phyloP scores from a whole-genome alignment of 2,113 vertebrate genomes.

The Nansenia antarctica region DNA sequence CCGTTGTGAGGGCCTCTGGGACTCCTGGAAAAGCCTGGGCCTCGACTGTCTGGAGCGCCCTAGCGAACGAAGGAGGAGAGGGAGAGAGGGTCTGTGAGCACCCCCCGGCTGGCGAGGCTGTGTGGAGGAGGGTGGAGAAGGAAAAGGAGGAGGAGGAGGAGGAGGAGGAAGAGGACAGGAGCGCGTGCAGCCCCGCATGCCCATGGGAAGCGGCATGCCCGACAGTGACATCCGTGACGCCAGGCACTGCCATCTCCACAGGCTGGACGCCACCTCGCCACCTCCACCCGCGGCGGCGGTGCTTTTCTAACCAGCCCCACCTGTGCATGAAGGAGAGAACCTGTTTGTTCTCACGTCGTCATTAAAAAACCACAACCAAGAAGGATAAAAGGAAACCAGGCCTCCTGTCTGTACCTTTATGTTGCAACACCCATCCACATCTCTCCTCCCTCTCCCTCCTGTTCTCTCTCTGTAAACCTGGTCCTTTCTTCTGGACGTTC shows the following conservation, averaged over 20 bases:
- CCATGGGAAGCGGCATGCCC: constrained; percentile 64
- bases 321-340: constrained; percentile 25
- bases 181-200: constrained; percentile 63
- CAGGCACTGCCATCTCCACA: constrained; percentile 27
- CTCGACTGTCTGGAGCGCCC: constrained; percentile 61
- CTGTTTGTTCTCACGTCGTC: constrained; percentile 7
- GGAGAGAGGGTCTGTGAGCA: constrained; percentile 41
- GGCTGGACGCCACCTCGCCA: constrained; percentile 27
- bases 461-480: constrained; percentile 26
- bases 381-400: constrained; percentile 18
- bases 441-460: constrained; percentile 36
- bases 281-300: constrained; percentile 28
- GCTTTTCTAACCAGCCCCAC: constrained; percentile 23
- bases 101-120: constrained; percentile 42
- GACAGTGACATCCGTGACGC: constrained; percentile 51
- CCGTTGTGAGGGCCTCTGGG: constrained; percentile 66
- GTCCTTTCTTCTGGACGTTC: constrained; percentile 67
- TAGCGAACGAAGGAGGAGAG: constrained; percentile 40
- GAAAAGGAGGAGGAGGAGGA: constrained; percentile 53
- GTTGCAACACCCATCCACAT: constrained; percentile 35
- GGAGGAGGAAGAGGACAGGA: constrained; percentile 56
- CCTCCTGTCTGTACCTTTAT: constrained; percentile 44
- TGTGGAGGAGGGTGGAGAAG: constrained; percentile 66
- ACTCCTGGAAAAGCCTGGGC: constrained; percentile 69
- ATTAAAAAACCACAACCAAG: constrained; percentile 7